phyloP scores from a whole-genome alignment of 2,888 invertebrate species.

The Andrena haemorrhoa region DNA sequence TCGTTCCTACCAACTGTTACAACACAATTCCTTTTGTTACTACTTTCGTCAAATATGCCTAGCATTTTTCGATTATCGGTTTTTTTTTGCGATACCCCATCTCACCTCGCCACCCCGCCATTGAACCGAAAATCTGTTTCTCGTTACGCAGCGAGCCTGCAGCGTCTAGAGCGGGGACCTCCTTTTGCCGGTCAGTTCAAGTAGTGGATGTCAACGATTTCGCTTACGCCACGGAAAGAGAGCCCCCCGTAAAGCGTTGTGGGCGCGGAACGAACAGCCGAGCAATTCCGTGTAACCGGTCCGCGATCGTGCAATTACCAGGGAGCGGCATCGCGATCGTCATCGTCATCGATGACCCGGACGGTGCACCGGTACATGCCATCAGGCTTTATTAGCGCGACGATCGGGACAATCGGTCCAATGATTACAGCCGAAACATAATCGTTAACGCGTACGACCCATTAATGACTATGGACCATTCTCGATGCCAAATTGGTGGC shows the following conservation, averaged over 20 bases:
- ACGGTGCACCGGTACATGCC: slow-evolving; percentile 52
- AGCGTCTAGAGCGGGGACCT: no score
- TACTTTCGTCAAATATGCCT: no score
- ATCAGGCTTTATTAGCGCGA: slow-evolving; percentile 83
- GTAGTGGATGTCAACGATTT: no score
- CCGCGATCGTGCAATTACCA: slow-evolving; percentile 62
- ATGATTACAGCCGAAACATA: slow-evolving; percentile 85
- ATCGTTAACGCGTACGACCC: slow-evolving; percentile 84
- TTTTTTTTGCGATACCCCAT: no score
- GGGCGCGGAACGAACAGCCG: slow-evolving; percentile 7
- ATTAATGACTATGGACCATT: slow-evolving; percentile 83
- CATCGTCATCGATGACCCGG: slow-evolving; percentile 77
- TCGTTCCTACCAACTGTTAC: no score
- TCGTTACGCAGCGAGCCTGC: no score
- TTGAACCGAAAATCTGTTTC: no score
- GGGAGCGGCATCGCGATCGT: slow-evolving; percentile 60
- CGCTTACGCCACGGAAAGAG: no score
- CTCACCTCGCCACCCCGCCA: no score
- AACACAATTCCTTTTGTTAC: no score
- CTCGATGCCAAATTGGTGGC: slow-evolving; percentile 81
- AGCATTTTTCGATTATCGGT: no score
- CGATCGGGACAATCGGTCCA: slow-evolving; percentile 83
- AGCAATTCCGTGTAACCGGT: slow-evolving; percentile 22
- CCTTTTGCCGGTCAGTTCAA: no score
- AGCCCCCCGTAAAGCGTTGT: not conserved